Conservation (phyloP, 2,113 vertebrate genomes). For the Acrocephalus arundinaceus region DNA sequence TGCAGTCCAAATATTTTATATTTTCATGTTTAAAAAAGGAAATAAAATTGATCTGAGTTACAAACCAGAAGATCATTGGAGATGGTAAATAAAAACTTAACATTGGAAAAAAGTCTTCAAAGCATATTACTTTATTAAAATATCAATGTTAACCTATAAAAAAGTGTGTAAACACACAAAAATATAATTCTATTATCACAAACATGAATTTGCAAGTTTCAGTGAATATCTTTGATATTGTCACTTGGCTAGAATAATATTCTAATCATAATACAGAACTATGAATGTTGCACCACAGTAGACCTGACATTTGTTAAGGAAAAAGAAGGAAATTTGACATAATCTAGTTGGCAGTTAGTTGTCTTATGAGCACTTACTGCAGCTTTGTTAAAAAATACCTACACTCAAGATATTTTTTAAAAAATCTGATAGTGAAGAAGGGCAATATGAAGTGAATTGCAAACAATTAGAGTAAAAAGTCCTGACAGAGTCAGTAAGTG, state of each 20-base stretch:
- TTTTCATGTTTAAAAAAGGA: background rate
- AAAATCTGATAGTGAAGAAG: background rate
- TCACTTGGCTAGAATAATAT: background rate
- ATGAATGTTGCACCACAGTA: background rate
- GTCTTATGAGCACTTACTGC: background rate
- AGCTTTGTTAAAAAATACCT: background rate
- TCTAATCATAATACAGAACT: background rate
- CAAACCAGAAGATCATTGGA: background rate
- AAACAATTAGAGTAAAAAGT: background rate
- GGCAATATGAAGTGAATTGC: background rate
- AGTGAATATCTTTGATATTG: background rate
- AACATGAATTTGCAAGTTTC: background rate
- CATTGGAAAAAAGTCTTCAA: background rate
- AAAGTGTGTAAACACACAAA: background rate
- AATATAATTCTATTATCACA: background rate
- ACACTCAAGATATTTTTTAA: background rate
- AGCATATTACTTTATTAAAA: background rate
- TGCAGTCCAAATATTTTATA: background rate
- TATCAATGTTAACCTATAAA: background rate
- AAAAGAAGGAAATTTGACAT: background rate
- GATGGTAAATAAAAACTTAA: background rate
- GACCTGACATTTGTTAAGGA: background rate
- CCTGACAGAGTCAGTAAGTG: background rate
- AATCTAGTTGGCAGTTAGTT: background rate
- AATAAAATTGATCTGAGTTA: background rate